Evolutionary conservation across 2,888 invertebrate species (phyloP).

Genomic region (Leucophenga maculata): DNA sequence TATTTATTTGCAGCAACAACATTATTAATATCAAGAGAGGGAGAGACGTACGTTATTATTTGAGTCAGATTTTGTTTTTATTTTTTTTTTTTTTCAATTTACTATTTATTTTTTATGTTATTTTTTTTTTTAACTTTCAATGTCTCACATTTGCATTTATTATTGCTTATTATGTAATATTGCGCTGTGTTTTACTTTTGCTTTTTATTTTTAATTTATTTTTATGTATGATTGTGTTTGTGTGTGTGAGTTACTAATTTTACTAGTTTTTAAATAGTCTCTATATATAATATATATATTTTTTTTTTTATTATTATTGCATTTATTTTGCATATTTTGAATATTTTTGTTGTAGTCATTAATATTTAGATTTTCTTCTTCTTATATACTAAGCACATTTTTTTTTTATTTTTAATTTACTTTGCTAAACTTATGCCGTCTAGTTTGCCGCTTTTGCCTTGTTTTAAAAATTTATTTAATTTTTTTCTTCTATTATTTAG

Average conservation of each 20-base stretch:
- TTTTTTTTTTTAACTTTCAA: slow-evolving; percentile 33
- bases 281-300: too few relatives aligned
- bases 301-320: too few relatives aligned
- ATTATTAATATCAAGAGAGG: too few relatives aligned
- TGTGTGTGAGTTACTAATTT: slow-evolving; percentile 21
- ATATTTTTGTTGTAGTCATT: slow-evolving; percentile 64
- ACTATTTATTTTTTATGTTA: slow-evolving; percentile 37
- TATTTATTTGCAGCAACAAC: too few relatives aligned
- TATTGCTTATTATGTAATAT: slow-evolving; percentile 40
- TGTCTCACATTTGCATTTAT: slow-evolving; percentile 29
- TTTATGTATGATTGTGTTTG: slow-evolving; percentile 24
- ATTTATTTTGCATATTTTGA: slow-evolving; percentile 56
- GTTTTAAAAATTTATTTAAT: slow-evolving; percentile 27
- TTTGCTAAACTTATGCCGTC: slow-evolving; percentile 13
- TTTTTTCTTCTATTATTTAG: slow-evolving; percentile 38
- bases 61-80: slow-evolving; percentile 3
- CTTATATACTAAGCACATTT: slow-evolving; percentile 31
- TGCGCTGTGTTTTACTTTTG: slow-evolving; percentile 37
- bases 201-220: slow-evolving; percentile 27
- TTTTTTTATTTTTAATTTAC: slow-evolving; percentile 42
- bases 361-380: slow-evolving; percentile 35
- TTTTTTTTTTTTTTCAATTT: slow-evolving; percentile 32
- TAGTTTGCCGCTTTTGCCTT: slow-evolving; percentile 22
- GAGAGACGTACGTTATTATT: too few relatives aligned
- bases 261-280: slow-evolving; percentile 23